These are phyloP conservation scores for Chiloscyllium punctatum DNA, from an alignment of 2,797 vertebrate genomes.

Conservation along the genomic window DNA sequence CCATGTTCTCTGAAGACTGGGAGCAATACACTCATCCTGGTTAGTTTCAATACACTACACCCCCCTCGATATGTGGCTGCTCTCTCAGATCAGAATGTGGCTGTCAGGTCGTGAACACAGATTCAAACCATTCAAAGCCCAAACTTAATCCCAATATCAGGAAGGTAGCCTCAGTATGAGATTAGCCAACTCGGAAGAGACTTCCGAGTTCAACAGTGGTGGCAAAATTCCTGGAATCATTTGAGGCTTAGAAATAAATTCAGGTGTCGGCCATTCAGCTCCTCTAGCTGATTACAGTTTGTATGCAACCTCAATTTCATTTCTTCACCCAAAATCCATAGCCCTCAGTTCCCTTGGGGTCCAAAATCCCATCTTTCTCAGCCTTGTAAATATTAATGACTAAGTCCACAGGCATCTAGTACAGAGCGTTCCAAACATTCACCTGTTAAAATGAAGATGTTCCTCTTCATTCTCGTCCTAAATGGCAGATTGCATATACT, in stretches of 20 bases:
- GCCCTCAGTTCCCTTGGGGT: background rate
- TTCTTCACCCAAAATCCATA: background rate
- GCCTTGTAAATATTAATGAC: background rate
- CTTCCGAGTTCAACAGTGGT: background rate
- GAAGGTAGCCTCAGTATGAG: background rate
- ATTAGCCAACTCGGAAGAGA: background rate
- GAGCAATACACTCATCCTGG: background rate
- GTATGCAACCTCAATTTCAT: background rate
- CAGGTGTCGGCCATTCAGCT: background rate
- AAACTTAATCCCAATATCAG: background rate
- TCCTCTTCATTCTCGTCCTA: background rate
- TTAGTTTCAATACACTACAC: background rate
- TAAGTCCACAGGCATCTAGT: background rate
- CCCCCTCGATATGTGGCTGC: background rate
- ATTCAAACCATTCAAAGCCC: background rate
- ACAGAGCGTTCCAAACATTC: background rate
- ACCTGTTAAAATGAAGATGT: background rate
- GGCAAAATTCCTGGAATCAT: background rate
- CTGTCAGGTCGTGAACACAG: background rate
- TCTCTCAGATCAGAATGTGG: background rate
- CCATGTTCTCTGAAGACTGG: background rate
- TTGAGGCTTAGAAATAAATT: background rate
- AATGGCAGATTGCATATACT: background rate
- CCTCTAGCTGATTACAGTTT: background rate
- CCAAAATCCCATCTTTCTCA: background rate